Conservation (phyloP, 1,140 invertebrate genomes). For the Periplaneta americana region DNA sequence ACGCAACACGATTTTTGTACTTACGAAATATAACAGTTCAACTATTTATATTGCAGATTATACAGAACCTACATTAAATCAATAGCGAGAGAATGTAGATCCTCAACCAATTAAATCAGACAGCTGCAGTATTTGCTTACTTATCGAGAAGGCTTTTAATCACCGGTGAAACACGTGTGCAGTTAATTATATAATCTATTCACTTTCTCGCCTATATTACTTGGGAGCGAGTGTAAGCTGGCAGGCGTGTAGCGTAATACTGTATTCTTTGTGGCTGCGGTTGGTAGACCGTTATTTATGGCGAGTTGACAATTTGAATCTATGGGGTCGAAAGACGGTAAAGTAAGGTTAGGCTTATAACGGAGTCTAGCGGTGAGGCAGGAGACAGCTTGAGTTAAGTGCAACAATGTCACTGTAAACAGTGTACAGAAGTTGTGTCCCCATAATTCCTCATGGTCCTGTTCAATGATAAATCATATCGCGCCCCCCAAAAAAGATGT, state of each 20-base stretch:
- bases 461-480: neutral
- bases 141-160: too few relatives aligned
- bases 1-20: too few relatives aligned
- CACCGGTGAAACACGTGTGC: neutral
- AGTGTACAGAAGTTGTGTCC: neutral
- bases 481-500: neutral
- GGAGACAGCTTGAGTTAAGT: neutral
- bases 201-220: too few relatives aligned
- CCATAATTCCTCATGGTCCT: neutral
- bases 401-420: too few relatives aligned
- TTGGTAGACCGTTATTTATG: neutral
- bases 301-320: neutral
- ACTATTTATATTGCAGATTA: too few relatives aligned
- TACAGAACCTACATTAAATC: too few relatives aligned
- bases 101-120: too few relatives aligned
- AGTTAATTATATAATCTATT: too few relatives aligned
- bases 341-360: neutral
- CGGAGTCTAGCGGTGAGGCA: neutral
- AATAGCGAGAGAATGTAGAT: too few relatives aligned
- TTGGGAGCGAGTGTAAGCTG: neutral
- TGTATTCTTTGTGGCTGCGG: neutral
- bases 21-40: too few relatives aligned
- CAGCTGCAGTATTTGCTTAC: too few relatives aligned
- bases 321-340: neutral
- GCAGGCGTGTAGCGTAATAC: neutral